A percentile compares a stretch with the other conserved stretches of the same genome.
Conservation (phyloP, 2,797 vertebrate species). For the Myiothlypis chrysogaster region DNA sequence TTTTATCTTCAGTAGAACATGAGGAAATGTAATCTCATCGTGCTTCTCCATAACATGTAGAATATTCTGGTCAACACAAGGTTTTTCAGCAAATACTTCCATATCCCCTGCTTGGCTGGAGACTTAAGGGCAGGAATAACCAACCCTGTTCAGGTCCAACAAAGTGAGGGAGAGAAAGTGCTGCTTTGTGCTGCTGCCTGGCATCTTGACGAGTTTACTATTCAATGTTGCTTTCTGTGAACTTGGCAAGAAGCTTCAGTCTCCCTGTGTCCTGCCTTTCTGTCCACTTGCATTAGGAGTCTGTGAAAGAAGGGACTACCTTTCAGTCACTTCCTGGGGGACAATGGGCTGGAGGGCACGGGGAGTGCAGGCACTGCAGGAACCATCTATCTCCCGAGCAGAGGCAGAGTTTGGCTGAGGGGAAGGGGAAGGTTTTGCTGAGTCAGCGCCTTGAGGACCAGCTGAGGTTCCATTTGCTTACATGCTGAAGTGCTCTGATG, state of each 20-base stretch:
- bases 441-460: neutral
- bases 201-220: accelerated
- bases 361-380: neutral
- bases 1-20: neutral
- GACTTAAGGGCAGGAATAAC: neutral
- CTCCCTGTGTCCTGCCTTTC: neutral
- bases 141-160: neutral
- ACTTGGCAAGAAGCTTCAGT: neutral
- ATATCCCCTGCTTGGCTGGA: neutral
- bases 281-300: neutral
- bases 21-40: neutral
- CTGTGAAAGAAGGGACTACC: neutral
- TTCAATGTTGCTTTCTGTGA: neutral
- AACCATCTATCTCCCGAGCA: neutral
- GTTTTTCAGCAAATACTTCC: neutral
- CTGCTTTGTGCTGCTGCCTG: neutral
- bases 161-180: neutral
- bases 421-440: neutral
- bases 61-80: neutral
- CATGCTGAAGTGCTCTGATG: neutral
- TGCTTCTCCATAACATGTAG: neutral
- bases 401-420: neutral
- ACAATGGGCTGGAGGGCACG: accelerated
- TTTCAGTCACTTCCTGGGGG: neutral
- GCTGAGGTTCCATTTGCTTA: neutral